phyloP scores from a whole-genome alignment of 2,113 vertebrate genomes.

The Trochalopteron elliotii region DNA sequence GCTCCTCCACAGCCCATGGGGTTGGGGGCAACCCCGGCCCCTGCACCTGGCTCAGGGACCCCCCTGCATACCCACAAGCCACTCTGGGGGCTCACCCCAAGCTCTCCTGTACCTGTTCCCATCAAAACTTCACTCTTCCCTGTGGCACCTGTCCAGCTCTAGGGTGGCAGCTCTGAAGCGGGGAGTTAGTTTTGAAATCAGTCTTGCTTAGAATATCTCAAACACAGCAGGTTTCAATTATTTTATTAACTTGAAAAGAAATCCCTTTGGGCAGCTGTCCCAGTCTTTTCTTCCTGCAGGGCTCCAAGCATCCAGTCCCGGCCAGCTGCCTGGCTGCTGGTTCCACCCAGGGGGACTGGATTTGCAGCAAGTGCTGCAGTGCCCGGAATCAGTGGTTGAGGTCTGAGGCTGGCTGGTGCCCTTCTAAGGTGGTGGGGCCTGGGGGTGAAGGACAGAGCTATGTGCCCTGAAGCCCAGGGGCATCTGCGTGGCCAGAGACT shows the following conservation, averaged over 20 bases:
- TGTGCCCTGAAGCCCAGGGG: not conserved
- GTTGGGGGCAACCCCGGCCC: not conserved
- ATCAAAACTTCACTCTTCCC: not conserved
- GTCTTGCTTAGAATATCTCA: not conserved
- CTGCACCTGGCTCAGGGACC: not conserved
- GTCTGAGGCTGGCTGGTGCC: not conserved
- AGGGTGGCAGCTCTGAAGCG: rapidly evolving
- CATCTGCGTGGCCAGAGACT: not conserved
- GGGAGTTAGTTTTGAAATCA: not conserved
- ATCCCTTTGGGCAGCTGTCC: not conserved
- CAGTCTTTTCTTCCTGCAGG: not conserved
- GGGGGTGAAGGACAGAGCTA: not conserved
- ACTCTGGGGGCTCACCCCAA: not conserved
- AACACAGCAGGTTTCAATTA: not conserved
- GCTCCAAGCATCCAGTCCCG: rapidly evolving
- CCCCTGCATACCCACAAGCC: not conserved
- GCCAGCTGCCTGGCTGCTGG: not conserved
- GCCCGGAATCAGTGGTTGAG: not conserved
- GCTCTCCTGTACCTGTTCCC: not conserved
- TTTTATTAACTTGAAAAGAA: not conserved
- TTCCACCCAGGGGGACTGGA: not conserved
- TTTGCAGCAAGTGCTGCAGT: not conserved
- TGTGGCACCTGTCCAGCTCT: not conserved
- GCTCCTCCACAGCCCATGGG: not conserved
- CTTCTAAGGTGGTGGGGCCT: not conserved